Conservation (phyloP, 2,797 vertebrate species). For the Lagocephalus sceleratus region DNA sequence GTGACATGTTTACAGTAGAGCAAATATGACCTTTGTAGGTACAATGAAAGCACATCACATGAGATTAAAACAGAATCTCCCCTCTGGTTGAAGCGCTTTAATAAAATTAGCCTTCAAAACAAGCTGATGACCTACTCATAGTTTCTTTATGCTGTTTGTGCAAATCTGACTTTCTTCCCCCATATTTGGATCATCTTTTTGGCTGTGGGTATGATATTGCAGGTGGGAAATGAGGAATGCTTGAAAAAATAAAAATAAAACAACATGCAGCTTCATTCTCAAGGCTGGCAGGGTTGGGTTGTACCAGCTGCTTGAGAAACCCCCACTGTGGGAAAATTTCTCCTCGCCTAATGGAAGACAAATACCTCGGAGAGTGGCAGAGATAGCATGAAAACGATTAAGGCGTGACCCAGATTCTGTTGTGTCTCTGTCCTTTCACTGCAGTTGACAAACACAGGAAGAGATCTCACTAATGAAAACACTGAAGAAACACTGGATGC, state of each 20-base stretch:
- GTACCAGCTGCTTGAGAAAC: constrained; percentile 61
- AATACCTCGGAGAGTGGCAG: constrained; percentile 61
- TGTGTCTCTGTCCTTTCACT: constrained; percentile 71
- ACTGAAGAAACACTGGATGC: constrained; percentile 64
- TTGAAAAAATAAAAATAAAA: constrained; percentile 32
- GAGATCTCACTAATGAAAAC: constrained; percentile 67
- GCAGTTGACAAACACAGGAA: constrained; percentile 66
- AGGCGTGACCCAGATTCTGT: constrained; percentile 73
- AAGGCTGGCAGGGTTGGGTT: constrained; percentile 22
- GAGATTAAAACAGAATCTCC: constrained; percentile 38
- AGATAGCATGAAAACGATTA: constrained; percentile 76
- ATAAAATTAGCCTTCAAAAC: constrained; percentile 7
- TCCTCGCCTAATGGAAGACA: constrained; percentile 62
- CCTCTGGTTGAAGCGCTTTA: constrained; percentile 20
- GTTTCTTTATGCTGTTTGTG: constrained; percentile 10
- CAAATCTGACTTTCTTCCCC: constrained; percentile 17
- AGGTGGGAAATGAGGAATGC: constrained; percentile 48
- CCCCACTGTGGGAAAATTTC: constrained; percentile 68
- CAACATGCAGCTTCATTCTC: constrained; percentile 15
- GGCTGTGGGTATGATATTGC: constrained; percentile 19
- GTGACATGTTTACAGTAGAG: constrained; percentile 44
- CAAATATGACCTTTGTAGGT: constrained; percentile 54
- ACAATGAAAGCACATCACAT: constrained; percentile 43
- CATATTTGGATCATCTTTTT: constrained; percentile 35
- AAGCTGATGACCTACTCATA: too few species aligned